Percentiles rank a stretch among this genome's conserved stretches.
Evolutionary conservation across 2,888 invertebrate genomes (phyloP).

Genomic region (Noctua janthina): DNA sequence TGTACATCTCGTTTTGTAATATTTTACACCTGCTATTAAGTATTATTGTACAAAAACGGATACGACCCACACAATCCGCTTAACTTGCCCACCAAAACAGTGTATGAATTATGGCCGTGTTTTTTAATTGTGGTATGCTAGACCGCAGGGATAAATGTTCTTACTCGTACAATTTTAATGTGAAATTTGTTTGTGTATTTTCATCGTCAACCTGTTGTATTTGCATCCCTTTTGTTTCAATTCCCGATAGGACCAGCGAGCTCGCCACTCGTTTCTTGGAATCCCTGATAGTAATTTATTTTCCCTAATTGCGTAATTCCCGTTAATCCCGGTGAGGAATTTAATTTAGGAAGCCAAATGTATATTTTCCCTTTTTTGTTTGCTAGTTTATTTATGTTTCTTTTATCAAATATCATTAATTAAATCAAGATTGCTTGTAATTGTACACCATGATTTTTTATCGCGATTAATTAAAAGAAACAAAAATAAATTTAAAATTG

Average conservation of each 20-base stretch:
- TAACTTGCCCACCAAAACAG: slow-evolving; percentile 36
- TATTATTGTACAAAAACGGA: slow-evolving; percentile 23
- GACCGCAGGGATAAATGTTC: slow-evolving; percentile 12
- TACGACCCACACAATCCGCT: slow-evolving; percentile 32
- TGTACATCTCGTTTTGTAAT: slow-evolving; percentile 70
- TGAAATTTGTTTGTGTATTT: slow-evolving; percentile 8
- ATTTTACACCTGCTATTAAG: slow-evolving; percentile 68
- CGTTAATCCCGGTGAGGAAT: slow-evolving; percentile 80
- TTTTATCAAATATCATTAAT: slow-evolving; percentile 72
- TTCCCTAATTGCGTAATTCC: slow-evolving; percentile 84
- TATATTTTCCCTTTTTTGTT: slow-evolving; percentile 66
- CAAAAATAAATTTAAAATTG: slow-evolving; percentile 75
- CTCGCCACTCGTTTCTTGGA: slow-evolving; percentile 67
- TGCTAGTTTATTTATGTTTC: slow-evolving; percentile 63
- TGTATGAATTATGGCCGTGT: slow-evolving; percentile 23
- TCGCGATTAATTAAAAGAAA: slow-evolving; percentile 71
- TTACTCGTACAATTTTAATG: slow-evolving; percentile 23
- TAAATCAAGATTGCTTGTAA: slow-evolving; percentile 71
- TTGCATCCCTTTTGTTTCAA: slow-evolving; percentile 48
- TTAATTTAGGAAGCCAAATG: slow-evolving; percentile 75
- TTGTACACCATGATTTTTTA: slow-evolving; percentile 61
- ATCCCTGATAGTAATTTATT: slow-evolving; percentile 81
- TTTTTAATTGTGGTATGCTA: slow-evolving; percentile 23
- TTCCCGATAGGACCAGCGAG: slow-evolving; percentile 64
- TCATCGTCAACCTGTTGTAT: slow-evolving; percentile 48